Percentiles rank a stretch among this genome's conserved stretches.
phyloP scores from a whole-genome alignment of 2,888 invertebrate species.

The Ectemnius cavifrons region DNA sequence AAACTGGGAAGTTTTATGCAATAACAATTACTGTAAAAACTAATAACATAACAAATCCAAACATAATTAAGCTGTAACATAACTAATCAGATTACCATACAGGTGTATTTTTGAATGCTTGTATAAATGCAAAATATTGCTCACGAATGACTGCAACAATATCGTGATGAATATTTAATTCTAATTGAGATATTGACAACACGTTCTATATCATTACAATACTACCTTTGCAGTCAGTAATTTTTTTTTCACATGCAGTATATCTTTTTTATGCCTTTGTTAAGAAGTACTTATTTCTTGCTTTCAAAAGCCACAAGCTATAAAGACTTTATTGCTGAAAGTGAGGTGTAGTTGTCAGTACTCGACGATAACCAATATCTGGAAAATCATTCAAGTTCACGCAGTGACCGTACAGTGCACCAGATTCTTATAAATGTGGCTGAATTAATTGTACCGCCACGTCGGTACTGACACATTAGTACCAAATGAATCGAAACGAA shows the following conservation, averaged over 20 bases:
- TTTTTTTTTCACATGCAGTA: constrained; percentile 17
- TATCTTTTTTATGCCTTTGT: constrained; percentile 23
- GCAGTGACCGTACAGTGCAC: constrained; percentile 29
- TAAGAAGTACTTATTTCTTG: constrained; percentile 21
- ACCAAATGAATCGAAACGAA: constrained; percentile 42
- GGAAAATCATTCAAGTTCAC: constrained; percentile 38
- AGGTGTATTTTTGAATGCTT: too few species aligned
- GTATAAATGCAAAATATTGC: too few species aligned
- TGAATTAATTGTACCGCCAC: constrained; percentile 18
- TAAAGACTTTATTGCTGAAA: constrained; percentile 57
- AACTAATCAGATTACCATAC: too few species aligned
- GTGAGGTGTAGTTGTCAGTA: constrained; percentile 32
- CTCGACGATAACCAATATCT: constrained; percentile 31
- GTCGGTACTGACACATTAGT: constrained; percentile 30
- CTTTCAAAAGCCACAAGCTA: constrained; percentile 23
- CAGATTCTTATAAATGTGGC: constrained; percentile 15
- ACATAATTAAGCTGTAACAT: background rate
- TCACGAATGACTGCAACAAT: too few species aligned
- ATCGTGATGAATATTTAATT: too few species aligned
- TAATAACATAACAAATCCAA: background rate
- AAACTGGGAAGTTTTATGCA: constrained; percentile 27
- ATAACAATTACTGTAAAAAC: constrained; percentile 37
- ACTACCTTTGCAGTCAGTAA: background rate
- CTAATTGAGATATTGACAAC: too few species aligned
- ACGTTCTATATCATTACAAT: too few species aligned